Conservation (phyloP, 2,888 invertebrate species). For the Cryptocheilus praepositus region DNA sequence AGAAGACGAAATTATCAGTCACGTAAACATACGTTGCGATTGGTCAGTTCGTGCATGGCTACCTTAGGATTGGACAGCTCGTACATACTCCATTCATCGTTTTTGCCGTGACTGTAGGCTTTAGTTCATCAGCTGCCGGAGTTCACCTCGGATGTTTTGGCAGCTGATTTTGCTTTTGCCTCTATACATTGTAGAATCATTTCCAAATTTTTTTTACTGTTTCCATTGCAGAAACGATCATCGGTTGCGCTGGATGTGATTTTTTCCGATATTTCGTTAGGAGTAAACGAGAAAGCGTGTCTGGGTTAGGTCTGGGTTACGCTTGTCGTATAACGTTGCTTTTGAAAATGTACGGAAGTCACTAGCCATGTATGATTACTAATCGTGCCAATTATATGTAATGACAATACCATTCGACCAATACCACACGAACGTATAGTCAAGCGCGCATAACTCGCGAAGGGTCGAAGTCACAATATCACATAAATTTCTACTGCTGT, state of each 20-base stretch:
- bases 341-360: too few species aligned
- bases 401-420: too few species aligned
- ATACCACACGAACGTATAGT: too few species aligned
- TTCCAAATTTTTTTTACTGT: constrained; percentile 20
- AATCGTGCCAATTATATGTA: too few species aligned
- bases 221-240: background rate
- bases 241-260: background rate
- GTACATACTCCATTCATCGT: constrained; percentile 23
- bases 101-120: constrained; percentile 50
- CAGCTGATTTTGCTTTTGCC: constrained; percentile 59
- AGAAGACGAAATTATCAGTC: constrained; percentile 29
- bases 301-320: too few species aligned
- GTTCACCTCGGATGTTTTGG: constrained; percentile 59
- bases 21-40: constrained; percentile 34
- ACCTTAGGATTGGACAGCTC: constrained; percentile 38
- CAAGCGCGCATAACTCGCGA: too few species aligned
- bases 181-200: constrained; percentile 32
- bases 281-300: background rate
- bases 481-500: too few species aligned
- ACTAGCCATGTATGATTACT: too few species aligned
- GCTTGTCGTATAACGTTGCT: too few species aligned
- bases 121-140: constrained; percentile 54
- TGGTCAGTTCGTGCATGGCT: constrained; percentile 13
- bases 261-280: too few species aligned
- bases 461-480: too few species aligned